Percentiles rank a stretch among this genome's conserved stretches.
Conservation (phyloP, 2,888 invertebrate genomes). For the Liodrosophila aerea region DNA sequence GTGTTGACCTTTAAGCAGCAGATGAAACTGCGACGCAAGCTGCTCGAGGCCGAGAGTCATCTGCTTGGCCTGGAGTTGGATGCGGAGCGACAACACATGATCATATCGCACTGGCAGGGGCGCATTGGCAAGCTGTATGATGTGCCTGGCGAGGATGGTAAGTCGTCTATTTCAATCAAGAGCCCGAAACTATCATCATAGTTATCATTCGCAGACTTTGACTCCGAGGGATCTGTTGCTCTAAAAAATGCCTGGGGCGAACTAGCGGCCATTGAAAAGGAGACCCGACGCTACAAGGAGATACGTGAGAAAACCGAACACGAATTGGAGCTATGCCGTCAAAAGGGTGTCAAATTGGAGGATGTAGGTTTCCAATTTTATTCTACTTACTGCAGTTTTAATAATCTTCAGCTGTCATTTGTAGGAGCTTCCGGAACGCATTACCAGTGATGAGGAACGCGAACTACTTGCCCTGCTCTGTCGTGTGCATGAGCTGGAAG, state of each 20-base stretch:
- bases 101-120: constrained; percentile 94
- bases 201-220: constrained; percentile 68
- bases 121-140: constrained; percentile 87
- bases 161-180: neutral
- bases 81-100: constrained; percentile 92
- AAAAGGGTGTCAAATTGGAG: constrained; percentile 90
- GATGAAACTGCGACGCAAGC: constrained; percentile 92
- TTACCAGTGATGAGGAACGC: constrained; percentile 94
- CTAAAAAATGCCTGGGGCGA: constrained; percentile 93
- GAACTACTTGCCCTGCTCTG: constrained; percentile 93
- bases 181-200: neutral
- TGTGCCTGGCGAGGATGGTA: constrained; percentile 80
- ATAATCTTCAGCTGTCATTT: neutral
- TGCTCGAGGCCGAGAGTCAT: constrained; percentile 96
- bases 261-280: constrained; percentile 91
- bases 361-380: constrained; percentile 85
- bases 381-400: neutral
- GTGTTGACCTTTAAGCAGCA: constrained; percentile 95
- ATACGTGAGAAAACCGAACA: constrained; percentile 90
- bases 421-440: constrained; percentile 90
- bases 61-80: constrained; percentile 93
- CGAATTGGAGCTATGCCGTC: constrained; percentile 90
- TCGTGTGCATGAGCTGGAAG: constrained; percentile 96
- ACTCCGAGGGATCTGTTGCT: constrained; percentile 81
- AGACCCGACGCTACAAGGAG: constrained; percentile 91